These are phyloP conservation scores for Siniperca scherzeri DNA, from an alignment of 2,797 vertebrate genomes.

Conservation along the genomic window DNA sequence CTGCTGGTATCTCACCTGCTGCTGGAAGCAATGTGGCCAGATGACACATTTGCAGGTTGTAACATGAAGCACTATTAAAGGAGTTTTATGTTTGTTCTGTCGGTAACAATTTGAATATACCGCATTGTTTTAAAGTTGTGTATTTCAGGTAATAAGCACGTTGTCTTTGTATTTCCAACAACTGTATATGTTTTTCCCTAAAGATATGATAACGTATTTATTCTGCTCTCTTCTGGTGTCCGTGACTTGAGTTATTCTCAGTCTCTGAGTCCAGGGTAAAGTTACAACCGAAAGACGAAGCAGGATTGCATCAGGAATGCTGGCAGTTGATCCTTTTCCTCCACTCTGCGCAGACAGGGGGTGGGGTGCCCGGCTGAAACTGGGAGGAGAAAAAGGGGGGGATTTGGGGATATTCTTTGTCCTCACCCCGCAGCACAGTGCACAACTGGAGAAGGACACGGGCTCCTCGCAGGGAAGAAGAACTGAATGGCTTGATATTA, in stretches of 20 bases:
- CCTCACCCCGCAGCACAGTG: conserved; percentile 71
- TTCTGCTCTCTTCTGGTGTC: not conserved
- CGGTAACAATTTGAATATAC: not conserved
- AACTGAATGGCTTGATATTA: conserved; percentile 65
- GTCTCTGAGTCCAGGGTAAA: conserved; percentile 7
- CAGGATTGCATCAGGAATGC: conserved; percentile 71
- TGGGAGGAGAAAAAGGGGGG: conserved; percentile 75
- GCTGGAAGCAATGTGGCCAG: not conserved
- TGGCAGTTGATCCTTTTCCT: conserved; percentile 51
- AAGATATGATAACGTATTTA: not conserved
- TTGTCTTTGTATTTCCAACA: not conserved
- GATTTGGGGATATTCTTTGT: conserved; percentile 85
- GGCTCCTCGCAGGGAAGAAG: conserved; percentile 18
- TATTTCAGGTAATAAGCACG: not conserved
- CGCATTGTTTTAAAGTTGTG: not conserved
- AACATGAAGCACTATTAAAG: not conserved
- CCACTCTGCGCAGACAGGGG: conserved; percentile 66
- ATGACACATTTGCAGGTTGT: conserved; percentile 9
- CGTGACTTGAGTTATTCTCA: too few relatives aligned
- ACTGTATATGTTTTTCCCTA: too few relatives aligned
- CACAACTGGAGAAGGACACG: conserved; percentile 57
- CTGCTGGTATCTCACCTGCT: conserved; percentile 10
- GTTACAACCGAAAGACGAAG: not conserved
- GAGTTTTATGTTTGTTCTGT: not conserved
- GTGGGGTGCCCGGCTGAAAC: conserved; percentile 60